These are phyloP conservation scores for Cremastinae sp. DNA, from an alignment of 2,888 invertebrate species.

Conservation along the genomic window DNA sequence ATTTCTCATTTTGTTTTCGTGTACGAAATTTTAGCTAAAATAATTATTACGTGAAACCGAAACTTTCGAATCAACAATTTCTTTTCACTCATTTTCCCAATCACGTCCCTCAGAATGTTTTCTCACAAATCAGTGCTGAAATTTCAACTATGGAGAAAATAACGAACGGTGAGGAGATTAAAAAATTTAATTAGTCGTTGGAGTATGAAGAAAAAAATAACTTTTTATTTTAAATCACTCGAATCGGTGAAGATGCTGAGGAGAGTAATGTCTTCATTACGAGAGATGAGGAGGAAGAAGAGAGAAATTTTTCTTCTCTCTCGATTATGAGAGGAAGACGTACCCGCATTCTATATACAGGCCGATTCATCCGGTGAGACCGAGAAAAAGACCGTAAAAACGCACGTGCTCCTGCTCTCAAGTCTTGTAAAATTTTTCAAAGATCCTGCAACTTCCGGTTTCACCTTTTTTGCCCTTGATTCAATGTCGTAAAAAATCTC, in stretches of 20 bases:
- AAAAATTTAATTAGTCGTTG: no score
- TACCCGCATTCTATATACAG: conserved; percentile 73
- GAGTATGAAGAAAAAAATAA: no score
- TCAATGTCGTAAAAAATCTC: neutral
- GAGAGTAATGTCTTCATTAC: conserved; percentile 73
- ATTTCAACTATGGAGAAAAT: no score
- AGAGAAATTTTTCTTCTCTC: no score
- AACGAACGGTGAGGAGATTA: no score
- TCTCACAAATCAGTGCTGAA: no score
- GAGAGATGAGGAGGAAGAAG: conserved; percentile 48
- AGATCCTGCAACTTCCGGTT: conserved; percentile 31
- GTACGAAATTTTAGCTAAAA: neutral
- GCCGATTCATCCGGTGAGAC: conserved; percentile 63
- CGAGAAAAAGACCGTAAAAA: conserved; percentile 6
- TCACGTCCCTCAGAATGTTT: no score
- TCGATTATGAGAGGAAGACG: conserved; percentile 26
- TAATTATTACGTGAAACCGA: no score
- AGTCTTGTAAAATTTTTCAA: conserved; percentile 1
- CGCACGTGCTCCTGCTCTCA: conserved; percentile 47
- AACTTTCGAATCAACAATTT: no score
- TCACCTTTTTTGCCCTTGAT: neutral
- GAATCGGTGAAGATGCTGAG: conserved; percentile 18
- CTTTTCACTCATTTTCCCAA: no score
- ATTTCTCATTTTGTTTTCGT: neutral
- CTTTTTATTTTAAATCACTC: no score